Conservation (phyloP, 2,113 vertebrate species). For the Anoura caudifer region DNA sequence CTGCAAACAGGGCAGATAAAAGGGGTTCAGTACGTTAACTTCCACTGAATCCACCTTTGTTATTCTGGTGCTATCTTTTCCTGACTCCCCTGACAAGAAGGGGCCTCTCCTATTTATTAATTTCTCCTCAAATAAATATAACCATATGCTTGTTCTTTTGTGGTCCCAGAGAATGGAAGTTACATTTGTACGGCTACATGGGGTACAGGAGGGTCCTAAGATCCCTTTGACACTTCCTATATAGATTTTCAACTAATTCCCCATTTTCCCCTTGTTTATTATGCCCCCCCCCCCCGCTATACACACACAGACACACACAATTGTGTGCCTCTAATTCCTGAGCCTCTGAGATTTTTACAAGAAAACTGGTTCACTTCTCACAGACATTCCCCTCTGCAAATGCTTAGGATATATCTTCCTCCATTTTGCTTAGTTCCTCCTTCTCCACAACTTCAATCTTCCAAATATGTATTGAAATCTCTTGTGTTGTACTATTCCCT, state of each 20-base stretch:
- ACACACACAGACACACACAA: background rate
- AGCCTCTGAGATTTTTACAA: background rate
- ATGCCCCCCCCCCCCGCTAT: background rate
- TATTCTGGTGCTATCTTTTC: background rate
- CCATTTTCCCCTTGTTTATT: background rate
- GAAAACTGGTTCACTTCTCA: slow-evolving; percentile 6
- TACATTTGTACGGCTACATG: background rate
- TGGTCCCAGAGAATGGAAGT: background rate
- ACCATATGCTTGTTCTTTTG: background rate
- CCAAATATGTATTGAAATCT: background rate
- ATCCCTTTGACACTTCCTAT: background rate
- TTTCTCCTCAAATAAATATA: background rate
- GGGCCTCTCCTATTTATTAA: background rate
- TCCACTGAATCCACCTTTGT: background rate
- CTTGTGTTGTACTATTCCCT: background rate
- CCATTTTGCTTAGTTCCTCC: background rate
- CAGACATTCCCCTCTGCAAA: background rate
- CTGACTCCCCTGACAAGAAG: background rate
- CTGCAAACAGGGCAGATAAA: background rate
- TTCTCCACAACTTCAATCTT: background rate
- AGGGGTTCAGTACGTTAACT: background rate
- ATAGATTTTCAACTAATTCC: background rate
- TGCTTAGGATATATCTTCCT: background rate
- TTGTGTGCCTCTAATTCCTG: background rate
- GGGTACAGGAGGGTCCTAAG: background rate